Base-by-base conservation (phyloP, 2,888 invertebrate genomes). In the Agrochola lychnidis region DNA sequence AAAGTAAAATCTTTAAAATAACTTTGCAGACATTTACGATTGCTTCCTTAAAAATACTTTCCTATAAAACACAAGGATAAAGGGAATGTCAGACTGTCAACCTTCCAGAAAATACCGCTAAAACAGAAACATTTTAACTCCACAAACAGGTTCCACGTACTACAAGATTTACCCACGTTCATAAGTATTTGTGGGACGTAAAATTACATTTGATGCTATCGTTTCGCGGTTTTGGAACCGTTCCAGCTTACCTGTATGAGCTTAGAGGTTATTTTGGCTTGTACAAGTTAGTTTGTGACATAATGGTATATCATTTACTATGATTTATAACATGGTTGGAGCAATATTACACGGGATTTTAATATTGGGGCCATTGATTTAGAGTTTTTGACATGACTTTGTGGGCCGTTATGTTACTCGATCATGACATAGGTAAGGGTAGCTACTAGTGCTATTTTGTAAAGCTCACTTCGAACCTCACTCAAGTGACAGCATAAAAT, bases 171-270 rank as follows among this genome's bases (percentile, higher is more conserved):
- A 74, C 1, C 70, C 7, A 48, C 70, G 53, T 70, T 86, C 79
- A 73, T 78, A 57, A 67, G 64, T 77, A 77, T 75, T 73, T 84
- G 68, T 73, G 70, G 74, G 45, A 59, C 62, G 68, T 73, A 86
- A 85, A 77, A 77, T 85, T 75, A 81, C 63, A 59, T 73, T 84
- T 78, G 72, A 86, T 81, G 66, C 30, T 70, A 76, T 73, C 69
- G 71, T 67, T 56, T 3, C 19, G 70, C 14, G 22, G 16, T 0
- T 70, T 74, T 85, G 87, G 81, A 76, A 70, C 25, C 4, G 1
- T 61, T 76, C 81, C 84, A 86, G 19, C 14, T 40, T 71, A 86
- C 78, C 81, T 84, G 79, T 62, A 19, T 51, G 68, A 48, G 5
- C 1, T 22, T 78, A 79, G 30, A 53, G 48, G n/a, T n/a, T 22